Conservation (phyloP, 2,113 vertebrate genomes). For the Chlorodrepanis virens region DNA sequence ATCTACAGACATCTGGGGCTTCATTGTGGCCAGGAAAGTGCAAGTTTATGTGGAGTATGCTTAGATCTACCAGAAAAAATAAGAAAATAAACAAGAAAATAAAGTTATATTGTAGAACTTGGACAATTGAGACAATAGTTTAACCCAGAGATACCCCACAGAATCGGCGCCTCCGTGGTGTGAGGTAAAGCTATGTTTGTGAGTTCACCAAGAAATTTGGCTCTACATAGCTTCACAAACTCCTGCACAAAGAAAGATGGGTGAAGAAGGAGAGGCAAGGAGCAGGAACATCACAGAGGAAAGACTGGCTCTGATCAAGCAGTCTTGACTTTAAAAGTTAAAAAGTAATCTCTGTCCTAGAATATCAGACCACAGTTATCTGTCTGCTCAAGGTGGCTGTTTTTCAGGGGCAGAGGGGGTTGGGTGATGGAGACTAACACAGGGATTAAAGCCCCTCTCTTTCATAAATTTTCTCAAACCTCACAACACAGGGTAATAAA, state of each 20-base stretch:
- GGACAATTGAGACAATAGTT: neutral
- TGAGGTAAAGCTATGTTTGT: neutral
- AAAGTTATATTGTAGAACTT: neutral
- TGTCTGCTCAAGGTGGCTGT: neutral
- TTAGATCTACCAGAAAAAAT: neutral
- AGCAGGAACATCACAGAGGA: neutral
- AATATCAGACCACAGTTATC: neutral
- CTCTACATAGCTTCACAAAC: neutral
- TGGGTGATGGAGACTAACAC: neutral
- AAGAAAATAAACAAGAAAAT: neutral
- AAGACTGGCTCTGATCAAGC: neutral
- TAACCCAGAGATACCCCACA: neutral
- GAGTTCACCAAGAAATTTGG: neutral
- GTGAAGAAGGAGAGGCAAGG: neutral
- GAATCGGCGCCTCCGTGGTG: neutral
- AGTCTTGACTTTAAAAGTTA: neutral
- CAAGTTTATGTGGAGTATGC: neutral
- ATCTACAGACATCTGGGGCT: neutral
- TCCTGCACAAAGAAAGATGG: neutral
- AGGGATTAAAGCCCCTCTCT: neutral
- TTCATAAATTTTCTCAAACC: neutral
- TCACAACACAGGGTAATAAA: neutral
- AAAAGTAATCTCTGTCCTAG: neutral
- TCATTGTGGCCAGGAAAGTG: neutral
- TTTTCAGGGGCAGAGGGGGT: rapidly evolving